Evolutionary conservation across 2,113 vertebrate species (phyloP).

Genomic region (Lucifuga dentata): DNA sequence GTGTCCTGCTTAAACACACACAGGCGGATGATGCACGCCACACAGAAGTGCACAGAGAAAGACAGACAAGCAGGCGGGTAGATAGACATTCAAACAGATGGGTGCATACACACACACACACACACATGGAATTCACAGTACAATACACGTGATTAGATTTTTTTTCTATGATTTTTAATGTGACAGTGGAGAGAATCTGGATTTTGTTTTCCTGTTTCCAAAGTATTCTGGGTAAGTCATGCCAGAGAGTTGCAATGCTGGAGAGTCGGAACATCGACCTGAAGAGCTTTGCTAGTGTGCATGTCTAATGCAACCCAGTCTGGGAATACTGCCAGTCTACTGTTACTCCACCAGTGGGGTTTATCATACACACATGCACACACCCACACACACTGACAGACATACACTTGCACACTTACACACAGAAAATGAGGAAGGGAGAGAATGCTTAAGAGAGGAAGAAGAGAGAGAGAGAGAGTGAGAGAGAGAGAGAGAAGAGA

Average conservation of each 20-base stretch:
- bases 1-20: constrained; percentile 67
- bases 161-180: constrained; percentile 41
- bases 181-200: constrained; percentile 43
- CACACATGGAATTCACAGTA: background rate
- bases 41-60: background rate
- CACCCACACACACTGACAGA: too few species aligned
- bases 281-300: constrained; percentile 78
- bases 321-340: constrained; percentile 82
- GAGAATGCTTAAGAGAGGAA: constrained; percentile 25
- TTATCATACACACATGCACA: constrained; percentile 73
- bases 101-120: background rate
- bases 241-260: constrained; percentile 60
- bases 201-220: constrained; percentile 58
- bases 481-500: constrained; percentile 32
- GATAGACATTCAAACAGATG: background rate
- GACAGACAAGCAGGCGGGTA: constrained; percentile 15
- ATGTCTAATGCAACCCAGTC: constrained; percentile 80
- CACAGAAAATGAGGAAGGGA: constrained; percentile 31
- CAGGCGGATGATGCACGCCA: constrained; percentile 27
- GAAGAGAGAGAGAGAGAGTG: constrained; percentile 9
- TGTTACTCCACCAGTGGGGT: constrained; percentile 79
- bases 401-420: constrained; percentile 35
- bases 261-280: constrained; percentile 77
- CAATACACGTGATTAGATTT: constrained; percentile 26
- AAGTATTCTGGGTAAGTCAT: constrained; percentile 63